These are phyloP conservation scores for Pithys albifrons DNA, from an alignment of 2,113 vertebrate genomes.

Conservation along the genomic window DNA sequence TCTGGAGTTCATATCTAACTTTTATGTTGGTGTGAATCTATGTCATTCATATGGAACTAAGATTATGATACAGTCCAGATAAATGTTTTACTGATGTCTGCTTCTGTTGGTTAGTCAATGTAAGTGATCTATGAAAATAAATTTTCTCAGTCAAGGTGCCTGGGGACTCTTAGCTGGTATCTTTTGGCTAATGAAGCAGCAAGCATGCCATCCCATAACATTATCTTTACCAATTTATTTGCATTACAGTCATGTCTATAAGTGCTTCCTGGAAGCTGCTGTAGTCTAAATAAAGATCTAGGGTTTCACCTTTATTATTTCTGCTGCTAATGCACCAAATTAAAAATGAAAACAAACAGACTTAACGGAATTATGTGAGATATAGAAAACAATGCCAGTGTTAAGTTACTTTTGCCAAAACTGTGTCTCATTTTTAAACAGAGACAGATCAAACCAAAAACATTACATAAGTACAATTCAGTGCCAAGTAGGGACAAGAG, in stretches of 20 bases:
- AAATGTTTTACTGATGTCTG: neutral
- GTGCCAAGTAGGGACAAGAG: neutral
- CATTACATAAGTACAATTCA: neutral
- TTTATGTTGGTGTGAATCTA: neutral
- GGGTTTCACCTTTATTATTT: neutral
- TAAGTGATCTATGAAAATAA: slow-evolving; percentile 41
- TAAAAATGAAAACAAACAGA: slow-evolving; percentile 8
- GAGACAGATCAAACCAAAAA: neutral
- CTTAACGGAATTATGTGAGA: neutral
- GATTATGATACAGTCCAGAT: neutral
- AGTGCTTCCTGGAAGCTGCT: slow-evolving; percentile 42
- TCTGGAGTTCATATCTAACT: neutral
- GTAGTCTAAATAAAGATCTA: slow-evolving; percentile 47
- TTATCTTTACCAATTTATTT: slow-evolving; percentile 23
- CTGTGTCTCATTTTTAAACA: neutral
- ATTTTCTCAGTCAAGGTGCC: neutral
- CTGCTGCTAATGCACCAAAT: neutral
- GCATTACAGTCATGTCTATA: slow-evolving; percentile 9
- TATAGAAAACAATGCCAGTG: neutral
- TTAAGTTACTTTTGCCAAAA: neutral
- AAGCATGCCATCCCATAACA: neutral
- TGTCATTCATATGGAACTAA: neutral
- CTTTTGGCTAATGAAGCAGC: slow-evolving; percentile 41
- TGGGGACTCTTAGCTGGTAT: neutral
- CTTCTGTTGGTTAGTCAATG: neutral